Evolutionary conservation across 2,797 vertebrate species (phyloP).

Genomic region (Acanthurus tractus): DNA sequence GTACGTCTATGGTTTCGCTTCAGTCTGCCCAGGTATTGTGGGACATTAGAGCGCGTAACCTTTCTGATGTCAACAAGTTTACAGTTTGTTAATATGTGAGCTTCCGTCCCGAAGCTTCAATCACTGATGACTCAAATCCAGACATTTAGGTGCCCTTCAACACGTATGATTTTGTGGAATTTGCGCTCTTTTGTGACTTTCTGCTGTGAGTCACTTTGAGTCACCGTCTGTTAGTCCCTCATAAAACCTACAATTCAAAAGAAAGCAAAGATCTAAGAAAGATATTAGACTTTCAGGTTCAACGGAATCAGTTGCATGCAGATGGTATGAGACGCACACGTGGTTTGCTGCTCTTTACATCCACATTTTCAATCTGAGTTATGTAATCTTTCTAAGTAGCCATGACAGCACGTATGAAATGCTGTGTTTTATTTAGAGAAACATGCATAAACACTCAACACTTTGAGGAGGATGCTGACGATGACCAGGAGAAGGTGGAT

Average conservation of each 20-base stretch:
- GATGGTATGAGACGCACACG: neutral
- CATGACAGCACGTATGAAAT: neutral
- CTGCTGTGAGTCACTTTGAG: slow-evolving; percentile 58
- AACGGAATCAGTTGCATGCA: neutral
- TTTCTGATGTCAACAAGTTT: slow-evolving; percentile 68
- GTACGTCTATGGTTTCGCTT: slow-evolving; percentile 72
- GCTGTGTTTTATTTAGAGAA: slow-evolving; percentile 14
- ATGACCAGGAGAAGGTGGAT: slow-evolving; percentile 20
- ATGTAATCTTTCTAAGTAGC: slow-evolving; percentile 12
- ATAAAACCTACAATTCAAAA: slow-evolving; percentile 24
- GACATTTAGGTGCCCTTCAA: slow-evolving; percentile 14
- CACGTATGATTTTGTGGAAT: slow-evolving; percentile 29
- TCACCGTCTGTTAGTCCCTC: slow-evolving; percentile 41
- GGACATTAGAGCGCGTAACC: slow-evolving; percentile 47
- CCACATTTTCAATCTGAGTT: slow-evolving; percentile 8
- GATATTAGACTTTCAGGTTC: slow-evolving; percentile 11
- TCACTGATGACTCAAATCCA: slow-evolving; percentile 42
- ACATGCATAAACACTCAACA: neutral
- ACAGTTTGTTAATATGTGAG: slow-evolving; percentile 31
- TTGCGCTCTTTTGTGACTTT: slow-evolving; percentile 33
- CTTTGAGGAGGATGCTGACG: slow-evolving; percentile 30
- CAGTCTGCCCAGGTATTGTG: slow-evolving; percentile 70
- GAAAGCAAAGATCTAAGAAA: slow-evolving; percentile 34
- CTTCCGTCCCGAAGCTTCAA: slow-evolving; percentile 11
- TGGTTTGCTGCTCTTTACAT: slow-evolving; percentile 3